phyloP scores from a whole-genome alignment of 2,888 invertebrate species.

The Lydus trimaculatus region DNA sequence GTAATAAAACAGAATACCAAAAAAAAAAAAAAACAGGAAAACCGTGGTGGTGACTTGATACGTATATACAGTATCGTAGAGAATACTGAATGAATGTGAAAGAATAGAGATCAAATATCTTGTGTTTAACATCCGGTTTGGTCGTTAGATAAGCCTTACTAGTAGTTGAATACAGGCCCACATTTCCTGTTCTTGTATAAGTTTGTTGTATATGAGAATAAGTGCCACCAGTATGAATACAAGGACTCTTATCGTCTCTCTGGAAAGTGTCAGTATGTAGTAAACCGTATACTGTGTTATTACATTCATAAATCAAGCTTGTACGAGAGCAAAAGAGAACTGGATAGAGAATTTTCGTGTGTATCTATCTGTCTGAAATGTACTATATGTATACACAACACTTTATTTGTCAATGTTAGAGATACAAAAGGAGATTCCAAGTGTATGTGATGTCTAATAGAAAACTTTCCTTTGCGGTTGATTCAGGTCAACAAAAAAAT shows the following conservation, averaged over 20 bases:
- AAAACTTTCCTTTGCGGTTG: too few species aligned
- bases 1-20: constrained; percentile 18
- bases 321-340: neutral
- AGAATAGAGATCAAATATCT: constrained; percentile 3
- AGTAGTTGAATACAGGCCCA: constrained; percentile 15
- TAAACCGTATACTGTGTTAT: neutral
- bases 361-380: too few species aligned
- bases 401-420: too few species aligned
- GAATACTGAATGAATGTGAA: neutral
- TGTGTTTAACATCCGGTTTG: neutral
- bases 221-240: neutral
- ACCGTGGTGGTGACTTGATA: too few species aligned
- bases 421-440: too few species aligned
- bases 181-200: constrained; percentile 2
- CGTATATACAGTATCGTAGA: neutral
- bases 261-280: neutral
- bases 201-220: neutral
- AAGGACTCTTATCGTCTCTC: neutral
- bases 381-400: too few species aligned
- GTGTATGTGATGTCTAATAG: too few species aligned
- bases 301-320: neutral
- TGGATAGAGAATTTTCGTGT: too few species aligned
- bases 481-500: too few species aligned
- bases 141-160: constrained; percentile 1
- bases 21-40: neutral